These are phyloP conservation scores for Aporophyla nigra DNA, from an alignment of 2,888 invertebrate genomes.

Conservation along the genomic window DNA sequence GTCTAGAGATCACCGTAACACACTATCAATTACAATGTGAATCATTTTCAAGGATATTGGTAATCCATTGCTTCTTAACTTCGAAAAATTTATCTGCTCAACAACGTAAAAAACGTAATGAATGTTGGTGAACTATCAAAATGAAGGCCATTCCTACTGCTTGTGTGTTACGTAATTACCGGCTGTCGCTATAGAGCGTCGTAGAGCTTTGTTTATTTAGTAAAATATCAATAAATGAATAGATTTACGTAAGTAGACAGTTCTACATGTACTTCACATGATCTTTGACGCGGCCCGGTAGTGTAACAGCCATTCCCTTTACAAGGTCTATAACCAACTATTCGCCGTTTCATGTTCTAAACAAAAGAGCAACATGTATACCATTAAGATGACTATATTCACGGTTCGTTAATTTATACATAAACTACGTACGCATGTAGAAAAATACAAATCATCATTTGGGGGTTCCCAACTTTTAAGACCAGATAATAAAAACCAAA, in stretches of 20 bases:
- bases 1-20: too few relatives aligned
- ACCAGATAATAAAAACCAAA: conserved; percentile 14
- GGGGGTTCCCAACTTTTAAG: conserved; percentile 5
- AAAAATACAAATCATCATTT: conserved; percentile 4
- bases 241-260: conserved; percentile 20
- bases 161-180: too few relatives aligned
- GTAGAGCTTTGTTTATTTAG: not conserved
- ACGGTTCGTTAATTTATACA: conserved; percentile 25
- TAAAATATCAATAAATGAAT: conserved; percentile 40
- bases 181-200: not conserved
- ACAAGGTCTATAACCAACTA: conserved; percentile 55
- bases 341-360: conserved; percentile 27
- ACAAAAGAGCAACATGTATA: conserved; percentile 40
- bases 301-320: conserved; percentile 59
- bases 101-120: too few relatives aligned
- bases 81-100: too few relatives aligned
- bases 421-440: conserved; percentile 16
- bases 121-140: too few relatives aligned
- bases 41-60: too few relatives aligned
- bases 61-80: too few relatives aligned
- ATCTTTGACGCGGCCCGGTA: conserved; percentile 41
- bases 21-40: too few relatives aligned
- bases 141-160: too few relatives aligned
- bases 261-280: conserved; percentile 15
- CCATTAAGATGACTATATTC: conserved; percentile 28